phyloP scores from a whole-genome alignment of 2,888 invertebrate genomes.

The Lomographa bimaculata region DNA sequence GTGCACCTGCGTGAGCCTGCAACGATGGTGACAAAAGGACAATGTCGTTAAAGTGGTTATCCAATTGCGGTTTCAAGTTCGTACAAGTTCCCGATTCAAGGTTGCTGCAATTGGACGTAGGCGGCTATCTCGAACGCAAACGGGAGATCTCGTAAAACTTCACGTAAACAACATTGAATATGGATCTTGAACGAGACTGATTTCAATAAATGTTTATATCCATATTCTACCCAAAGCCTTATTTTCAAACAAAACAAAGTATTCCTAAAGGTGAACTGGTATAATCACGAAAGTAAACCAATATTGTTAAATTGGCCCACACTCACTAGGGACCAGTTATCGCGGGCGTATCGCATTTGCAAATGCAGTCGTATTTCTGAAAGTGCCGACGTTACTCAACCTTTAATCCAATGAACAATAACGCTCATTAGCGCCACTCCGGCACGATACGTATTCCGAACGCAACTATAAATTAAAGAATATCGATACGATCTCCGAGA shows the following conservation, averaged over 20 bases:
- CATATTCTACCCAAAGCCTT: constrained; percentile 3
- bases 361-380: constrained; percentile 18
- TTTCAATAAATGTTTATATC: constrained; percentile 7
- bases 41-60: constrained; percentile 64
- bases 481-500: constrained; percentile 26
- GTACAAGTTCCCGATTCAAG: constrained; percentile 56
- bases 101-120: constrained; percentile 37
- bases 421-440: constrained; percentile 24
- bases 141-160: constrained; percentile 27
- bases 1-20: constrained; percentile 63
- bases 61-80: constrained; percentile 70
- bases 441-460: constrained; percentile 8
- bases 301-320: constrained; percentile 24
- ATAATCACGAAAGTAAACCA: constrained; percentile 12
- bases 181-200: constrained; percentile 17
- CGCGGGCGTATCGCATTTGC: constrained; percentile 17
- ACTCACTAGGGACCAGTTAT: constrained; percentile 18
- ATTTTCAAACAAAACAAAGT: no score
- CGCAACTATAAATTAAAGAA: constrained; percentile 25
- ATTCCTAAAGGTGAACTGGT: constrained; percentile 14
- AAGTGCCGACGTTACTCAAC: constrained; percentile 24
- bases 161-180: constrained; percentile 25
- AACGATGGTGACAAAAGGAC: constrained; percentile 63
- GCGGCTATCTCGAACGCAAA: constrained; percentile 26
- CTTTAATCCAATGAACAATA: constrained; percentile 27